phyloP scores from a whole-genome alignment of 2,113 vertebrate genomes.

The Heterocephalus glaber region DNA sequence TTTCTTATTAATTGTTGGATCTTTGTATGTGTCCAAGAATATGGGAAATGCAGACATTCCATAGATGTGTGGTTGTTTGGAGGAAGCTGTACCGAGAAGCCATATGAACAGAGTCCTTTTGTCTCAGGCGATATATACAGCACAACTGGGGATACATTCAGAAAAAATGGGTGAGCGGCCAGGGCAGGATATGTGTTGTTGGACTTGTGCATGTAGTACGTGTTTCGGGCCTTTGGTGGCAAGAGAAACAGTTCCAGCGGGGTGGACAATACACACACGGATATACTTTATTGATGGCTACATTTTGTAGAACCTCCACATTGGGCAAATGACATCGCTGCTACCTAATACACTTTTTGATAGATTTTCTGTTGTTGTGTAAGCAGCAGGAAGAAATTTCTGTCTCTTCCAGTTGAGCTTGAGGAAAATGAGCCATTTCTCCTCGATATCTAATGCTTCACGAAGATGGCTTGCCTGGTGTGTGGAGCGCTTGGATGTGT shows the following conservation, averaged over 20 bases:
- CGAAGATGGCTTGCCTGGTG: background rate
- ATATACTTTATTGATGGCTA: background rate
- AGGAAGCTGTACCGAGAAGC: background rate
- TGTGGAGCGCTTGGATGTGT: background rate
- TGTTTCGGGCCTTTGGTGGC: background rate
- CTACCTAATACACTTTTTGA: background rate
- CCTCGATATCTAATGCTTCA: background rate
- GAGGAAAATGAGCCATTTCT: background rate
- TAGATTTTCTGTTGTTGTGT: background rate
- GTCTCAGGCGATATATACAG: background rate
- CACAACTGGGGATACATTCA: background rate
- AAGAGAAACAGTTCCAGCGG: background rate
- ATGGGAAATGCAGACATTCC: background rate
- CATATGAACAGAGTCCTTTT: background rate
- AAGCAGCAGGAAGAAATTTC: background rate
- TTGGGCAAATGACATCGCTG: background rate
- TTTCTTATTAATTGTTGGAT: background rate
- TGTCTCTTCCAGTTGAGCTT: background rate
- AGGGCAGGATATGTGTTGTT: background rate
- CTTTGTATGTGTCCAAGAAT: background rate
- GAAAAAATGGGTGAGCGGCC: background rate
- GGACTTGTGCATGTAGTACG: background rate
- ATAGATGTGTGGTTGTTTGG: background rate
- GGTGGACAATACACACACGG: background rate
- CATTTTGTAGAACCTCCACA: background rate